phyloP scores from a whole-genome alignment of 2,113 vertebrate species.

The Aspiorhynchus laticeps region DNA sequence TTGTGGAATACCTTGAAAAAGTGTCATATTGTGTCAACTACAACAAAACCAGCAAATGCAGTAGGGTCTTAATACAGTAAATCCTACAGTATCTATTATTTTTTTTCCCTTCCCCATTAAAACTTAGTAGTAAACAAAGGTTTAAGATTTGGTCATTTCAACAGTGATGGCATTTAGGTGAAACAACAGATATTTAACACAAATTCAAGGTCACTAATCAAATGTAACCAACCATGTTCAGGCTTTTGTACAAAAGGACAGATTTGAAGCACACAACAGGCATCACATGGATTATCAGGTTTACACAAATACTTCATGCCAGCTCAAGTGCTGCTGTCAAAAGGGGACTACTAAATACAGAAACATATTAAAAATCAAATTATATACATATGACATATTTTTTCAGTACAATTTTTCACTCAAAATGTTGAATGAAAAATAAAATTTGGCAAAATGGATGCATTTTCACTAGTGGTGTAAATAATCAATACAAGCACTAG shows the following conservation, averaged over 20 bases:
- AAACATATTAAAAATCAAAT: neutral
- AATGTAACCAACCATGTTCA: neutral
- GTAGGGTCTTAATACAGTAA: neutral
- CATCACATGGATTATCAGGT: neutral
- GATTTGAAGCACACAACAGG: neutral
- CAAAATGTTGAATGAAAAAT: too few species aligned
- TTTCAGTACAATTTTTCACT: neutral
- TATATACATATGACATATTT: too few species aligned
- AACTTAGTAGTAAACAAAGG: neutral
- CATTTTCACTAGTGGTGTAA: neutral
- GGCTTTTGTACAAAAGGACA: neutral
- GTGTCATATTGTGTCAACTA: neutral
- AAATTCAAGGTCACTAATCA: neutral
- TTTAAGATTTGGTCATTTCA: neutral
- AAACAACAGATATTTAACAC: neutral
- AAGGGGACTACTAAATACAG: neutral
- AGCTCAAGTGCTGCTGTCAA: neutral
- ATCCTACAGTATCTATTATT: neutral
- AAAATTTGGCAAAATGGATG: neutral
- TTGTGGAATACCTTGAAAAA: slow-evolving; percentile 83
- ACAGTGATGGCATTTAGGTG: neutral
- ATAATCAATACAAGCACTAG: too few species aligned
- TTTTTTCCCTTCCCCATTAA: neutral
- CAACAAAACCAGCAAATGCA: neutral
- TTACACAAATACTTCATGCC: neutral